Percentiles rank a stretch among this genome's conserved stretches.
Conservation (phyloP, 2,797 vertebrate species). For the Rallus crepitans region DNA sequence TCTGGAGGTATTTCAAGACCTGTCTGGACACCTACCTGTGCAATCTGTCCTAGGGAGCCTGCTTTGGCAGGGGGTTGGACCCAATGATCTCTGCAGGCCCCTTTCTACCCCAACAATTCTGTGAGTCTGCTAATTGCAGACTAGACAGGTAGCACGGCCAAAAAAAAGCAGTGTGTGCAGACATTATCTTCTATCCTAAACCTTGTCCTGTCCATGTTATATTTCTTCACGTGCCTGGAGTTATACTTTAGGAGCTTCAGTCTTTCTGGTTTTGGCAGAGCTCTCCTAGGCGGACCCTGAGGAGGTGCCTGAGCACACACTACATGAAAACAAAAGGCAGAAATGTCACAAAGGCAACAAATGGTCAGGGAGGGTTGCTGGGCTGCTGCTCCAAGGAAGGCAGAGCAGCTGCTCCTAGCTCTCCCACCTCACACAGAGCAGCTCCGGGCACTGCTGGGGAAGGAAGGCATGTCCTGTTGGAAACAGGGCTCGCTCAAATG, state of each 20-base stretch:
- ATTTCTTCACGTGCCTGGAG: not conserved
- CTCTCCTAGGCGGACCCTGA: not conserved
- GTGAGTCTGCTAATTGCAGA: not conserved
- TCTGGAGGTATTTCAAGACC: too few relatives aligned
- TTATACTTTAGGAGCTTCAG: not conserved
- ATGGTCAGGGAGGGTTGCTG: not conserved
- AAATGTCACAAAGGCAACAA: not conserved
- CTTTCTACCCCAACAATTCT: too few relatives aligned
- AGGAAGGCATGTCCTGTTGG: not conserved
- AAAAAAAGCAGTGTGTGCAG: not conserved
- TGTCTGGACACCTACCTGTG: too few relatives aligned
- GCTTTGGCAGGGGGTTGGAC: too few relatives aligned
- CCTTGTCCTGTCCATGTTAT: not conserved
- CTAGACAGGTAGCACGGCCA: not conserved
- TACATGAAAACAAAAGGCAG: not conserved
- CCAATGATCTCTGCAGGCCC: too few relatives aligned
- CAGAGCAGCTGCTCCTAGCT: not conserved
- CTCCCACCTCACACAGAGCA: not conserved
- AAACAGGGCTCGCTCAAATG: fast-evolving
- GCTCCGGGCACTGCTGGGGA: not conserved
- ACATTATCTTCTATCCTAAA: not conserved
- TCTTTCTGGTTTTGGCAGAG: not conserved
- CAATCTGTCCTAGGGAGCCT: too few relatives aligned
- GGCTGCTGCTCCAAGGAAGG: not conserved
- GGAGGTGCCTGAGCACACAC: not conserved